A percentile compares a stretch with the other conserved stretches of the same genome.
phyloP scores from a whole-genome alignment of 2,113 vertebrate genomes.

The Mellivora capensis region DNA sequence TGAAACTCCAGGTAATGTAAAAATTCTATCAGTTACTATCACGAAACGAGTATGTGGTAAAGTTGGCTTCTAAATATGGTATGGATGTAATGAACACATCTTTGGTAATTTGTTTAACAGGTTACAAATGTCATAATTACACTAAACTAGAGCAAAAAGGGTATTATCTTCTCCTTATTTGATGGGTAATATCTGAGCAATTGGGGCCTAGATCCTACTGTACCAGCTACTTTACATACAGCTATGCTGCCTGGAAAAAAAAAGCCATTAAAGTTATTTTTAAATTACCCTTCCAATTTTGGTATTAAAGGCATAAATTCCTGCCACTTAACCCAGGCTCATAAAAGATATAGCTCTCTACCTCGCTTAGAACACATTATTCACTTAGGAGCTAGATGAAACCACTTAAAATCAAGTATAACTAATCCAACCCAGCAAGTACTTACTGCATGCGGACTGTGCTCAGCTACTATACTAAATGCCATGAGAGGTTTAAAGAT shows the following conservation, averaged over 20 bases:
- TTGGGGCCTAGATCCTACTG: background rate
- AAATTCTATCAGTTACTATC: background rate
- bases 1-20: background rate
- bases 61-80: background rate
- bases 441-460: background rate
- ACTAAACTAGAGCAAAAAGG: background rate
- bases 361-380: conserved; percentile 13
- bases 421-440: background rate
- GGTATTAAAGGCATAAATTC: conserved; percentile 31
- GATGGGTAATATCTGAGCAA: background rate
- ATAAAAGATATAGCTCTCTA: background rate
- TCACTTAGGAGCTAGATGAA: conserved; percentile 51
- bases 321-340: conserved; percentile 16
- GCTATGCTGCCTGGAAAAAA: background rate
- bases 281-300: conserved; percentile 53
- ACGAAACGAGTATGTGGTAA: background rate
- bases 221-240: background rate
- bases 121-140: background rate
- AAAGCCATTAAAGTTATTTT: conserved; percentile 47
- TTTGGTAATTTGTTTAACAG: conserved; percentile 46
- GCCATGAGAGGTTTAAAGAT: background rate
- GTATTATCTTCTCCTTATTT: conserved; percentile 2
- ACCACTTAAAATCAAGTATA: conserved; percentile 38
- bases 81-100: background rate
- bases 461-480: background rate